Evolutionary conservation across 1,140 invertebrate genomes (phyloP).

Genomic region (Wasmannia auropunctata): DNA sequence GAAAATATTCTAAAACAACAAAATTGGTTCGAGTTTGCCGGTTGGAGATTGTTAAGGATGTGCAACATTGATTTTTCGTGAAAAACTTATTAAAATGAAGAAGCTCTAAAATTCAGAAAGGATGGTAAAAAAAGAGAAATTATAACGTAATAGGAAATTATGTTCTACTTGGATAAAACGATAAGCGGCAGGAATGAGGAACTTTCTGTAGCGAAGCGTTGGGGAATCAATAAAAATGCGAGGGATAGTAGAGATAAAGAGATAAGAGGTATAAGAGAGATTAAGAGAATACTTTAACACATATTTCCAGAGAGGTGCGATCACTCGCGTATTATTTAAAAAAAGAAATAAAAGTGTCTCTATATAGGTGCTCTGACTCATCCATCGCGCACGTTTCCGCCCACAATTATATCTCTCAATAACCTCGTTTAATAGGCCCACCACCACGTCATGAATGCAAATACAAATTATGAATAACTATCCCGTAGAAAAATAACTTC

Average conservation of each 20-base stretch:
- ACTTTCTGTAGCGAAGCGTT: neutral
- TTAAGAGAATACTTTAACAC: neutral
- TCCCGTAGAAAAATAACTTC: neutral
- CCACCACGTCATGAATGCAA: neutral
- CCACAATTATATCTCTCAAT: constrained; percentile 28
- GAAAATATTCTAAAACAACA: neutral
- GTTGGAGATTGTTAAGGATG: neutral
- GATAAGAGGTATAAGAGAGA: neutral
- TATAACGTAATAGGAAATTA: neutral
- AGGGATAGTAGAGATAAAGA: neutral
- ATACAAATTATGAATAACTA: neutral
- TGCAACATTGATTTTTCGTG: neutral
- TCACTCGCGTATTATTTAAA: neutral
- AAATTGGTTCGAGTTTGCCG: neutral
- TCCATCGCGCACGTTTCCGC: constrained; percentile 21
- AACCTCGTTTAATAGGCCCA: neutral
- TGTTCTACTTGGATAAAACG: neutral
- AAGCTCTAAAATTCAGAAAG: neutral
- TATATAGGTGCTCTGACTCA: constrained; percentile 22
- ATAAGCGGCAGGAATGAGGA: neutral
- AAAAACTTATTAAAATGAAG: neutral
- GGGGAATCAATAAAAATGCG: constrained; percentile 3
- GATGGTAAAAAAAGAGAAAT: neutral
- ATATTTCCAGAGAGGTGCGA: neutral
- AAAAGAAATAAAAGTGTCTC: neutral